Base-by-base conservation (phyloP, 2,797 vertebrate genomes). In the Bufotes viridis region DNA sequence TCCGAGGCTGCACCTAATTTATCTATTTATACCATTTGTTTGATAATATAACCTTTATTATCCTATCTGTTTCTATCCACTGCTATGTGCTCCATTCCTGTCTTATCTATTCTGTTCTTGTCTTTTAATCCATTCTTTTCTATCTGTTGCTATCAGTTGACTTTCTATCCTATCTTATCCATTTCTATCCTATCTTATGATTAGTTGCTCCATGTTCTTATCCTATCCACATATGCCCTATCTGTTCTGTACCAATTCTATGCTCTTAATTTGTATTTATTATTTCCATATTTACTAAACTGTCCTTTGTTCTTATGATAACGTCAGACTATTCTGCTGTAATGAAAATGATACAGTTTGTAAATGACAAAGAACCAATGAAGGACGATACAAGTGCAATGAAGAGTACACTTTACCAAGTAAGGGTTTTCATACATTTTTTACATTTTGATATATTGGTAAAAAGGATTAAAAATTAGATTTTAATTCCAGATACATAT, bases 281-380 rank as follows among this genome's bases (percentile, higher is more conserved):
- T 42, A 42, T 42, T 42, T 67, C 8, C 3, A 53, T 53, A 67
- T 61, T 26, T 65, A 20, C 17, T 26, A 65, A 26, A 85, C 4
- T 24, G 49, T 51, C 14, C 18, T 70, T 22, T 86, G 4, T 82
- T 78, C 11, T 22, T 87, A 6, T 70, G 49, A 11, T 49, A 76
- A 78, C 22, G 84, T 14, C 2, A 18, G 89, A 88, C 42, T 75
- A 22, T 65, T 84, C 85, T 84, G 1, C 63, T 42, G 24, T 65
- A 78, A 72, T 89, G 82, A 74, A 60, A 86, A 74, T 67, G 85
- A 85, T 86, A 74, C 14, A 15, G 49, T 84, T 78, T 90, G 72
- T 63, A 82, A 69, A 85, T 81, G 86, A 61, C 72, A 90, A 84
- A 88, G 84, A 91, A 20, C 84, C 89, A 92, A 94, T 57, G 89